Evolutionary conservation across 1,140 invertebrate species (phyloP).

Genomic region (Whitmania pigra): DNA sequence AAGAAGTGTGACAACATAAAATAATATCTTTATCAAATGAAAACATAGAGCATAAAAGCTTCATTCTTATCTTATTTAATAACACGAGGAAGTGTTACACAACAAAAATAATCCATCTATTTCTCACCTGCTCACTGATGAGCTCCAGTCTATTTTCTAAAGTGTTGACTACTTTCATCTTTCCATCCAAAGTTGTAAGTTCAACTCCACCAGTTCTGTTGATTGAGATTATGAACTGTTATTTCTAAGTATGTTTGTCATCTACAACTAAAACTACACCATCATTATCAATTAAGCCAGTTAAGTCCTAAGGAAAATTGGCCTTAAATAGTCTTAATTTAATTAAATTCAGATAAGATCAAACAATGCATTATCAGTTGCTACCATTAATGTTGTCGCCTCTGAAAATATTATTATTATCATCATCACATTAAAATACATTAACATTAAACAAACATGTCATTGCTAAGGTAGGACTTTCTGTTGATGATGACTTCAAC

Average conservation of each 20-base stretch:
- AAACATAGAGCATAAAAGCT: neutral
- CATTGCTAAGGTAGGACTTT: constrained; percentile 47
- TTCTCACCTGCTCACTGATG: constrained; percentile 65
- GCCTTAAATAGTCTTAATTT: too few relatives aligned
- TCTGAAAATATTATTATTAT: neutral
- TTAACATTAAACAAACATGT: neutral
- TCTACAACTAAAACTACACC: neutral
- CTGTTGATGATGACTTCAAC: constrained; percentile 36
- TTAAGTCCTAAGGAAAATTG: too few relatives aligned
- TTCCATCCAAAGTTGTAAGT: constrained; percentile 63
- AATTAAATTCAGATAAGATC: too few relatives aligned
- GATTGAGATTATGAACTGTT: neutral
- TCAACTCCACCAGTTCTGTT: constrained; percentile 76
- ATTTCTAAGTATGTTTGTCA: neutral
- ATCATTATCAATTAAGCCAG: neutral
- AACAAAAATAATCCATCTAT: neutral
- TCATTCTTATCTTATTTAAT: neutral
- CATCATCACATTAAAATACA: neutral
- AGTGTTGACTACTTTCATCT: constrained; percentile 83
- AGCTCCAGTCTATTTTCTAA: constrained; percentile 84
- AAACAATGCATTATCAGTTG: neutral
- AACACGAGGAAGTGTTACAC: neutral
- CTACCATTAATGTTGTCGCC: too few relatives aligned
- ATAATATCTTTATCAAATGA: neutral
- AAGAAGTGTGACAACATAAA: neutral